phyloP scores from a whole-genome alignment of 2,797 vertebrate genomes.

The Manis pentadactyla region DNA sequence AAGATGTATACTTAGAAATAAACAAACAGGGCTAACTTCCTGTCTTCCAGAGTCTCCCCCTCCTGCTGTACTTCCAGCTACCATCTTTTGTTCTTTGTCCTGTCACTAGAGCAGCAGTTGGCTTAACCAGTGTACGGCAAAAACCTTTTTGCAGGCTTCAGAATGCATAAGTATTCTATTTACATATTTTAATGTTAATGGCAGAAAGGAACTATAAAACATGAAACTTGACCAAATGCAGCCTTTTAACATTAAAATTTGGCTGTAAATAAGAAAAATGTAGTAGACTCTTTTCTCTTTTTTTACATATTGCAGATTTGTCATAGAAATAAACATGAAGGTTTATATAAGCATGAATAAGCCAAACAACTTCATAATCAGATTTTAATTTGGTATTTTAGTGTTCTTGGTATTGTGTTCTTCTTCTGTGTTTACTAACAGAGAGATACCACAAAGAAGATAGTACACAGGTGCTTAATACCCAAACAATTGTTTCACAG shows the following conservation, averaged over 20 bases:
- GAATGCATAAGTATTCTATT: slow-evolving; percentile 68
- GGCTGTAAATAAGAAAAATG: slow-evolving; percentile 70
- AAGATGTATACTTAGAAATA: neutral
- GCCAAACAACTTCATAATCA: slow-evolving; percentile 60
- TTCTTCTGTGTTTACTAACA: slow-evolving; percentile 54
- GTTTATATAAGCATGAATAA: slow-evolving; percentile 69
- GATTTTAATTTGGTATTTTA: slow-evolving; percentile 75
- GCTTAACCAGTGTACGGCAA: slow-evolving; percentile 60
- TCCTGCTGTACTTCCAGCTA: slow-evolving; percentile 57
- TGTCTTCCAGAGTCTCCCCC: slow-evolving; percentile 54
- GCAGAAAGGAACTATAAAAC: slow-evolving; percentile 71
- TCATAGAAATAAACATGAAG: slow-evolving; percentile 71
- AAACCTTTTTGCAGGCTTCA: slow-evolving; percentile 68
- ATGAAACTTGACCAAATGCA: slow-evolving; percentile 56
- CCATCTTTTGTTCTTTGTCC: slow-evolving; percentile 2
- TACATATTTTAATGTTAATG: slow-evolving; percentile 78
- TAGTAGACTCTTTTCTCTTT: slow-evolving; percentile 61
- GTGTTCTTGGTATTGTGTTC: slow-evolving; percentile 47
- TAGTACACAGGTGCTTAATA: slow-evolving; percentile 34
- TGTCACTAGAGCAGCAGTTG: slow-evolving; percentile 45
- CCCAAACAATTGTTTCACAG: slow-evolving; percentile 53
- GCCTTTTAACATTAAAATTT: slow-evolving; percentile 78
- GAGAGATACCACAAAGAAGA: neutral
- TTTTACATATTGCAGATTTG: slow-evolving; percentile 54
- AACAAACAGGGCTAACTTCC: neutral